phyloP scores from a whole-genome alignment of 2,888 invertebrate genomes.

The Acrobasis repandana region DNA sequence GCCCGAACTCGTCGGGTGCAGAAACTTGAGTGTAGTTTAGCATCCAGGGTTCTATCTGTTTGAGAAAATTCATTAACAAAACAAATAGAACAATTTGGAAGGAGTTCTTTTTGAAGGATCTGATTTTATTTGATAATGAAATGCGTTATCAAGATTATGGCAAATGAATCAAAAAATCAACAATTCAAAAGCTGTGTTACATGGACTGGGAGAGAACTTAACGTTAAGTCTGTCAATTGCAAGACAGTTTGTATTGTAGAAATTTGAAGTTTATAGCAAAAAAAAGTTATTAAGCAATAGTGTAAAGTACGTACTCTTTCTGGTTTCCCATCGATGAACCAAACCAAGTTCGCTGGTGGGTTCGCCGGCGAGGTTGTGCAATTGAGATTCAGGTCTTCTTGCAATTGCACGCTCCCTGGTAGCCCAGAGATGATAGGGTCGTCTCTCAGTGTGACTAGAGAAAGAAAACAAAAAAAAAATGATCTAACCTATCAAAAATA shows the following conservation, averaged over 20 bases:
- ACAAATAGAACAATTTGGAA: slow-evolving; percentile 5
- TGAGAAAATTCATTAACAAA: slow-evolving; percentile 21
- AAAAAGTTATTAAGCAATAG: too few relatives aligned
- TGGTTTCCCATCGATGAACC: slow-evolving; percentile 71
- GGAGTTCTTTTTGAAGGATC: too few relatives aligned
- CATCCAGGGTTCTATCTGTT: slow-evolving; percentile 65
- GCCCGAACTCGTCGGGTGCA: slow-evolving; percentile 54
- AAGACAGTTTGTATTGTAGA: too few relatives aligned
- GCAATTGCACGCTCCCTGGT: slow-evolving; percentile 63
- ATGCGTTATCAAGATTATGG: too few relatives aligned
- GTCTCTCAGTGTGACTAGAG: slow-evolving; percentile 63
- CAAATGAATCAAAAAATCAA: too few relatives aligned
- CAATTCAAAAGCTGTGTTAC: too few relatives aligned
- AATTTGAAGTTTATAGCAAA: too few relatives aligned
- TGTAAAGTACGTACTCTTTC: slow-evolving; percentile 53
- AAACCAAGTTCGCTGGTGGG: slow-evolving; percentile 71
- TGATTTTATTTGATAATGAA: too few relatives aligned
- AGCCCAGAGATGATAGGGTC: slow-evolving; percentile 63
- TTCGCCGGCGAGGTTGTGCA: slow-evolving; percentile 68
- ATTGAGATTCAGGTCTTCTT: slow-evolving; percentile 67
- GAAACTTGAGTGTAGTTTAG: slow-evolving; percentile 67
- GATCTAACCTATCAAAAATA: not conserved
- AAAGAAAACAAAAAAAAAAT: slow-evolving; percentile 20
- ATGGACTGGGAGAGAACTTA: too few relatives aligned
- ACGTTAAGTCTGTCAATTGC: too few relatives aligned